Evolutionary conservation across 2,888 invertebrate species (phyloP), one percentile per base, ranked within the genome.

Genomic region (Drosophila siamana): DNA sequence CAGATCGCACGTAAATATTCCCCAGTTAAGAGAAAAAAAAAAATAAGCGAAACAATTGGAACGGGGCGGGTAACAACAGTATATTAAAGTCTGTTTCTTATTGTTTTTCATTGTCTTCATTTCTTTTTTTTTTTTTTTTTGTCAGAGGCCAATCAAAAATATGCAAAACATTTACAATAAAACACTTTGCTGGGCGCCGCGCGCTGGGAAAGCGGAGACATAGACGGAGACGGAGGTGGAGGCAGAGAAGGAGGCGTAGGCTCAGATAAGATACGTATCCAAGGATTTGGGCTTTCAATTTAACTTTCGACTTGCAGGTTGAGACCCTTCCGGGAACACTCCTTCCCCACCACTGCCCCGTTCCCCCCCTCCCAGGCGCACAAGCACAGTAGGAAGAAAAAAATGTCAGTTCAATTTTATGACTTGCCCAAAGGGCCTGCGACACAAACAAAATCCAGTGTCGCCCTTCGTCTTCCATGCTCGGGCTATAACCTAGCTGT

Each of bases 351-450:
- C 5, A n/a, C 33, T 4, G n/a, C 33, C 4, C n/a, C 33, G 3
- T n/a, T 11, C 33, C 33, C 4, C 33, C n/a, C n/a, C n/a, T n/a
- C n/a, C n/a, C n/a, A n/a, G n/a, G n/a, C n/a, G n/a, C n/a, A n/a
- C n/a, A n/a, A n/a, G n/a, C n/a, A n/a, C n/a, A 26, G 22, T 13
- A 44, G 0, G 36, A 38, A 19, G 19, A 6, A 48, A 38, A 52
- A 80, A 86, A 80, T 72, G 81, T 81, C 89, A 69, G 85, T 87
- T 82, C 81, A 87, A 88, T 88, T 82, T 82, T 88, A 82, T 88
- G 85, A 88, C 84, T 88, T 69, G 64, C 80, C 86, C 71, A 36
- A 71, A 75, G 83, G 78, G 69, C 72, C 81, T 57, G 64, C 81
- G 78, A 78, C 88, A 73, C 78, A 85, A 87, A 65, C 61, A 76